A percentile compares a stretch with the other conserved stretches of the same genome.
phyloP scores from a whole-genome alignment of 2,113 vertebrate genomes.

The Orthonyx spaldingii region DNA sequence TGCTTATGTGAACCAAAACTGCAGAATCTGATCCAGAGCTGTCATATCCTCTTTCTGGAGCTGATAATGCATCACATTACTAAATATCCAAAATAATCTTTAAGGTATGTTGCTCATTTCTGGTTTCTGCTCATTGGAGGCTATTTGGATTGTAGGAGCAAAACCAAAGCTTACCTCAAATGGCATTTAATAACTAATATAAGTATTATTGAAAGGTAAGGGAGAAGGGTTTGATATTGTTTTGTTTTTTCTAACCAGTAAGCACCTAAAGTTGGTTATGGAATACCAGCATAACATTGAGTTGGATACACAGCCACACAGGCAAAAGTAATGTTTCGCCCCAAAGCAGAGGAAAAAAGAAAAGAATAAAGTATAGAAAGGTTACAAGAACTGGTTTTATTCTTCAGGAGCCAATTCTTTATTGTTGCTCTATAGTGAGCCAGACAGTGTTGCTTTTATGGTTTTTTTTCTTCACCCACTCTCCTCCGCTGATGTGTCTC shows the following conservation, averaged over 20 bases:
- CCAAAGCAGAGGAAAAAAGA: not conserved
- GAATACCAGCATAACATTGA: not conserved
- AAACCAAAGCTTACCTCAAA: not conserved
- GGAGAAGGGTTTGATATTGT: not conserved
- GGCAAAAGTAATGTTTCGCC: not conserved
- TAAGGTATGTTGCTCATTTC: too few species aligned
- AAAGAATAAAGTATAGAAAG: not conserved
- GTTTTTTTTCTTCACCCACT: not conserved
- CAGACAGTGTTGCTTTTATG: not conserved
- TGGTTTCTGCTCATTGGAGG: not conserved
- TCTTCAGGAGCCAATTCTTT: not conserved
- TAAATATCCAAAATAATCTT: not conserved
- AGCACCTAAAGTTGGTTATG: not conserved
- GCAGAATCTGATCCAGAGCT: not conserved
- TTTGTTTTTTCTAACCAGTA: not conserved
- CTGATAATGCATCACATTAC: not conserved
- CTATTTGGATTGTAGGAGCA: not conserved
- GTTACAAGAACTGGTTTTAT: not conserved
- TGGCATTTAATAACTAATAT: not conserved
- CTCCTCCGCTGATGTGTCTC: not conserved
- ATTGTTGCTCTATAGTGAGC: not conserved
- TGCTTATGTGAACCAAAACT: not conserved
- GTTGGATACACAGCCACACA: not conserved
- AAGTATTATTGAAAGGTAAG: not conserved
- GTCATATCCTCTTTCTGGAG: not conserved